These are phyloP conservation scores for Solea senegalensis DNA, from an alignment of 2,113 vertebrate species.

Conservation along the genomic window DNA sequence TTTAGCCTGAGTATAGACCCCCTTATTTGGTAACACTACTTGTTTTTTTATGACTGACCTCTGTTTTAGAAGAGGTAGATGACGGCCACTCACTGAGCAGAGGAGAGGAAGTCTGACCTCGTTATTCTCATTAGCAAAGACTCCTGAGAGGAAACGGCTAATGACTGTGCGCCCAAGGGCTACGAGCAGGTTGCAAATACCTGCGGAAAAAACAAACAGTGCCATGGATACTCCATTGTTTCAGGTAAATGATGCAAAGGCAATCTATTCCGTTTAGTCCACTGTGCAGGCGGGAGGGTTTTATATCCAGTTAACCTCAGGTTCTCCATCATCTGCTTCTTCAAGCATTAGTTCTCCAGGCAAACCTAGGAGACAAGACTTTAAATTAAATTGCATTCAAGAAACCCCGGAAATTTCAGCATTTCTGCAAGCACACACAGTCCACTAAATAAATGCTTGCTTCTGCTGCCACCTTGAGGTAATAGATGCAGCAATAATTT, in stretches of 20 bases:
- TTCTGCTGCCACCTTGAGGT: no score
- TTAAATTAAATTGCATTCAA: no score
- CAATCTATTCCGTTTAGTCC: not conserved
- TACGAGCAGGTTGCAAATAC: not conserved
- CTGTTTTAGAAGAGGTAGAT: not conserved
- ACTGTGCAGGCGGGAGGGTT: not conserved
- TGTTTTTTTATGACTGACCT: no score
- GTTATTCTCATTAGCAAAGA: conserved; percentile 41
- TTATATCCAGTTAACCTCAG: not conserved
- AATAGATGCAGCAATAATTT: no score
- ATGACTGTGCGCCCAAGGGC: conserved; percentile 19
- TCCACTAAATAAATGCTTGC: no score
- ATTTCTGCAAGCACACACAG: no score
- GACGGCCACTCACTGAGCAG: not conserved
- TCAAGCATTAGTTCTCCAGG: no score
- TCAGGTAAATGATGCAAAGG: not conserved
- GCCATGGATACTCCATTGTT: conserved; percentile 2
- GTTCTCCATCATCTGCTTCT: not conserved
- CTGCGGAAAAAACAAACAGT: conserved; percentile 20
- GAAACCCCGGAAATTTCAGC: no score
- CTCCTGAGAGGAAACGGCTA: conserved; percentile 39
- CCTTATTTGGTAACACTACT: no score
- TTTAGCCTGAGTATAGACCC: no score
- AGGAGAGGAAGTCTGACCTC: conserved; percentile 26
- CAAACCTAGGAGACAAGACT: no score